Percentiles rank a stretch among this genome's conserved stretches.
Conservation (phyloP, 1,140 invertebrate species). For the Drosophila paulistorum region DNA sequence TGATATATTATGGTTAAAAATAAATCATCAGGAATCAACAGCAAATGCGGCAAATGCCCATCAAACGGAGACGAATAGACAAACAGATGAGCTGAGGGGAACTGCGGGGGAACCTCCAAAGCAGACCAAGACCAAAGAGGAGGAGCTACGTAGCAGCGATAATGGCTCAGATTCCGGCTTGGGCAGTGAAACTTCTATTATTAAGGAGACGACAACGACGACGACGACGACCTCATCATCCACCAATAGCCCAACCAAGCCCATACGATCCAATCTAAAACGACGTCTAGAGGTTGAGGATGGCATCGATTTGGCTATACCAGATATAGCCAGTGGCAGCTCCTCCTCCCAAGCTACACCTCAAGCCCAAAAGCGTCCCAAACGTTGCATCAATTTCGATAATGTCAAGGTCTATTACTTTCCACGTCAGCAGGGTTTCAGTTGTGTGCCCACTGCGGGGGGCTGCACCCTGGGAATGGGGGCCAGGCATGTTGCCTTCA, state of each 20-base stretch:
- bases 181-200: constrained; percentile 85
- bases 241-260: constrained; percentile 29
- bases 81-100: not conserved
- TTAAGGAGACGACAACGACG: constrained; percentile 14
- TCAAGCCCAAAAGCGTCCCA: constrained; percentile 86
- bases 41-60: not conserved
- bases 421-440: constrained; percentile 97
- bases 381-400: constrained; percentile 93
- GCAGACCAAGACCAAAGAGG: constrained; percentile 80
- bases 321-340: constrained; percentile 39
- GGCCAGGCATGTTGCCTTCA: constrained; percentile 90
- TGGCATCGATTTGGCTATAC: constrained; percentile 84
- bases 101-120: constrained; percentile 6
- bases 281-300: constrained; percentile 83
- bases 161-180: constrained; percentile 92
- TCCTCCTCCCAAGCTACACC: constrained; percentile 62
- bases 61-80: not conserved
- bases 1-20: constrained; percentile 61
- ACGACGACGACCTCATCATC: not conserved
- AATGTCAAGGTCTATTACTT: constrained; percentile 98
- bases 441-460: constrained; percentile 98
- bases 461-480: constrained; percentile 98
- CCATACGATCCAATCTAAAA: constrained; percentile 73
- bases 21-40: constrained; percentile 32
- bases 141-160: constrained; percentile 87